Percentiles rank a stretch among this genome's conserved stretches.
Conservation (phyloP, 1,140 invertebrate species). For the Vanessa tameamea region DNA sequence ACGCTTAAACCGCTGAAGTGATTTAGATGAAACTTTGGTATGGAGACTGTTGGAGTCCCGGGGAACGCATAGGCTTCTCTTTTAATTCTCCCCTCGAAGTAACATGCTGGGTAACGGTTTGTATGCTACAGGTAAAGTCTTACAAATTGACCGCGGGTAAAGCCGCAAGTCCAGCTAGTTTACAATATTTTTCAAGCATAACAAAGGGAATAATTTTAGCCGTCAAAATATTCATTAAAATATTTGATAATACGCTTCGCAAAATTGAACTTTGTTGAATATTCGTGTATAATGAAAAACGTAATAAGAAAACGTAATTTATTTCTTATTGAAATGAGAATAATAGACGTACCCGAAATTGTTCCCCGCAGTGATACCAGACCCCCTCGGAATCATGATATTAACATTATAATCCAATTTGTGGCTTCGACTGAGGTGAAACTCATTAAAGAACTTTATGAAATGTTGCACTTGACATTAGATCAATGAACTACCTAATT, state of each 20-base stretch:
- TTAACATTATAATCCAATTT: conserved; percentile 79
- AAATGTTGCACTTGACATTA: conserved; percentile 71
- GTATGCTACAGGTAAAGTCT: too few relatives aligned
- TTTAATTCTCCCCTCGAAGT: too few relatives aligned
- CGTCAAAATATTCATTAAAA: conserved; percentile 59
- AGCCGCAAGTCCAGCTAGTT: too few relatives aligned
- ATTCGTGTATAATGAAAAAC: conserved; percentile 75
- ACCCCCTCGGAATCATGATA: conserved; percentile 60
- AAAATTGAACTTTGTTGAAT: conserved; percentile 73
- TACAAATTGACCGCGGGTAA: too few relatives aligned
- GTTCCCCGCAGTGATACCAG: conserved; percentile 57
- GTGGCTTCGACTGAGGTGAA: conserved; percentile 62
- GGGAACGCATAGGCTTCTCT: too few relatives aligned
- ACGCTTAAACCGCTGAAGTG: too few relatives aligned
- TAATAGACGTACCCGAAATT: conserved; percentile 70
- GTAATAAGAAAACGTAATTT: conserved; percentile 80
- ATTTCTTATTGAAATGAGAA: conserved; percentile 80
- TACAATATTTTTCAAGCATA: conserved; percentile 12
- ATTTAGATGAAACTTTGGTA: too few relatives aligned
- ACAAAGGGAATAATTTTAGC: conserved; percentile 29
- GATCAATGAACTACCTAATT: conserved; percentile 23
- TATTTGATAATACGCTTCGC: conserved; percentile 60
- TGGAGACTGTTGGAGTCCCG: too few relatives aligned
- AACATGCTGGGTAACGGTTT: too few relatives aligned
- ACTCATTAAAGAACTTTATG: conserved; percentile 72